Conservation (phyloP, 2,113 vertebrate genomes). For the Sialia sialis region DNA sequence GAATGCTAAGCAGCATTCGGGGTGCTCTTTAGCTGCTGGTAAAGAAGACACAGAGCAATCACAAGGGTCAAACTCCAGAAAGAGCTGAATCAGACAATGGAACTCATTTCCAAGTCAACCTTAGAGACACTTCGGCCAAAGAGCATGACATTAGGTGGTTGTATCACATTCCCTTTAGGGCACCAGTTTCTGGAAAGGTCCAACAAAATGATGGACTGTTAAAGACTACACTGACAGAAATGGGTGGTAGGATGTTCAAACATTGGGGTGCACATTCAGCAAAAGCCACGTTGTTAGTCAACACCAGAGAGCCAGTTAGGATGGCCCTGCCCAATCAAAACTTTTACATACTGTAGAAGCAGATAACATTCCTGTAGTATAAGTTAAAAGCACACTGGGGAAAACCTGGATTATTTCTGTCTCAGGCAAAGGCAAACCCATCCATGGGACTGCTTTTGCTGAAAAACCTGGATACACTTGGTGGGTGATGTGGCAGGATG, state of each 20-base stretch:
- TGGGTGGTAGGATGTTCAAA: not conserved
- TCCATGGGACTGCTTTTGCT: not conserved
- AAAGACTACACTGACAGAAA: not conserved
- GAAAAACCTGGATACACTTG: not conserved
- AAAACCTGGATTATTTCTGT: not conserved
- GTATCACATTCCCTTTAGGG: rapidly evolving
- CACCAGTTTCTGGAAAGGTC: not conserved
- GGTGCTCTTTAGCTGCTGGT: not conserved
- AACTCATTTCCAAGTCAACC: not conserved
- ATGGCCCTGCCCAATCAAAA: not conserved
- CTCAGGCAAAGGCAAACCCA: not conserved
- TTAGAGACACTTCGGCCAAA: not conserved
- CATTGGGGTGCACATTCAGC: not conserved
- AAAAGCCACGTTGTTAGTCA: not conserved
- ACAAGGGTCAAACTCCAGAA: not conserved
- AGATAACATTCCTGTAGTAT: not conserved
- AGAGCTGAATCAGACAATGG: not conserved
- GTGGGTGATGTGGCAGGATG: not conserved
- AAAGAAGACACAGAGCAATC: not conserved
- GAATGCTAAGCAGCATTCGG: not conserved
- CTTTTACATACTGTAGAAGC: not conserved
- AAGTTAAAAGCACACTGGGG: not conserved
- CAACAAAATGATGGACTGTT: not conserved
- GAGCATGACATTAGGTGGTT: too few species aligned
- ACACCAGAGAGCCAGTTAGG: not conserved